Evolutionary conservation across 2,113 vertebrate species (phyloP).

Genomic region (Ascaphus truei): DNA sequence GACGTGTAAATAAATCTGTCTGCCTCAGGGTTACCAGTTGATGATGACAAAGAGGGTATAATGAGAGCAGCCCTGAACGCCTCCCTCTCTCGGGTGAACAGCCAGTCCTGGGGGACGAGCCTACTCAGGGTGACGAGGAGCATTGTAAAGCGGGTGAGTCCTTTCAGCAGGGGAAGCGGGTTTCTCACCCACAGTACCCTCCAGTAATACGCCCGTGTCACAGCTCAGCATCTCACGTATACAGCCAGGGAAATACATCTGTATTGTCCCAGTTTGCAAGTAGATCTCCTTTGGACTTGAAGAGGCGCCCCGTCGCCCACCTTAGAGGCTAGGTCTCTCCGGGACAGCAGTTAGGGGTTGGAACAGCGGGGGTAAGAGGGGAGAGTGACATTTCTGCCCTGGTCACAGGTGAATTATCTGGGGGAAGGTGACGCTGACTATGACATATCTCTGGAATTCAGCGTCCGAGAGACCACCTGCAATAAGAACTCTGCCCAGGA

Average conservation of each 20-base stretch:
- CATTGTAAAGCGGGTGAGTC: neutral
- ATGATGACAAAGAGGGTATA: neutral
- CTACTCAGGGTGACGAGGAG: neutral
- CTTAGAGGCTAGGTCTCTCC: too few species aligned
- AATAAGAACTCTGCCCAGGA: constrained; percentile 7
- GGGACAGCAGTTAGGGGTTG: too few species aligned
- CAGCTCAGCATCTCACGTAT: too few species aligned
- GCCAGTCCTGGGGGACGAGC: neutral
- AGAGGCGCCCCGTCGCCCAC: too few species aligned
- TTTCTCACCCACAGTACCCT: too few species aligned
- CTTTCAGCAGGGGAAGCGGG: neutral
- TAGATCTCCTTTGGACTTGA: too few species aligned
- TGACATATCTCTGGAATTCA: constrained; percentile 4
- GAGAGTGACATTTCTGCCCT: neutral
- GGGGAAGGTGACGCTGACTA: neutral
- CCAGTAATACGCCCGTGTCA: too few species aligned
- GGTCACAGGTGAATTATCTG: neutral
- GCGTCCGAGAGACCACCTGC: constrained; percentile 13
- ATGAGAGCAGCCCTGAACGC: neutral
- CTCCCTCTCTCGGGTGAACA: neutral
- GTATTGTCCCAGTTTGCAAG: too few species aligned
- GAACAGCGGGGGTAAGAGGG: too few species aligned
- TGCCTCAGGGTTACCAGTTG: neutral
- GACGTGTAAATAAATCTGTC: too few species aligned
- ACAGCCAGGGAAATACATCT: too few species aligned